Percentiles rank a stretch among this genome's conserved stretches.
Conservation (phyloP, 2,888 invertebrate species). For the Mythimna impura region DNA sequence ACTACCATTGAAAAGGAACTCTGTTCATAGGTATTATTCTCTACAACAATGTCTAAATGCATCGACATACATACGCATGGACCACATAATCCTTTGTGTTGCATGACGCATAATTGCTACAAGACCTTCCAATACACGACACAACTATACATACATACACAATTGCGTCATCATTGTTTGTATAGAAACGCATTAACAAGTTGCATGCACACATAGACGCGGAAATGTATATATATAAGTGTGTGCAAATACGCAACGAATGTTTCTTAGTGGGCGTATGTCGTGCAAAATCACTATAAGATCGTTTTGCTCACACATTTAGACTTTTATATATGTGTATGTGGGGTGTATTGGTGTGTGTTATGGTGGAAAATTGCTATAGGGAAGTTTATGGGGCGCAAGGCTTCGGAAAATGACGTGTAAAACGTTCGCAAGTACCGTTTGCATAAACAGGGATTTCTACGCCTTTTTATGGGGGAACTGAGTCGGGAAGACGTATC, state of each 20-base stretch:
- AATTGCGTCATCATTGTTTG: constrained; percentile 47
- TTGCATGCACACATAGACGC: constrained; percentile 9
- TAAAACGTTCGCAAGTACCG: constrained; percentile 60
- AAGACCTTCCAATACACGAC: constrained; percentile 22
- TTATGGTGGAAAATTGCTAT: constrained; percentile 68
- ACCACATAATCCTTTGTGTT: constrained; percentile 8
- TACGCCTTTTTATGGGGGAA: constrained; percentile 51
- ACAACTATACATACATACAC: not conserved
- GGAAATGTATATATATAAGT: not conserved
- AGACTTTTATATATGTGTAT: constrained; percentile 7
- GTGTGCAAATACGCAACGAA: constrained; percentile 5
- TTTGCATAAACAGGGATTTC: constrained; percentile 62
- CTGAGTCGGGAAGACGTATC: constrained; percentile 31
- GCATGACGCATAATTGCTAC: constrained; percentile 43
- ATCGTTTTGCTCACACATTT: constrained; percentile 20
- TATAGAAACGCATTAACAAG: constrained; percentile 36
- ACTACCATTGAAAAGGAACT: not conserved
- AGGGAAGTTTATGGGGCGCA: constrained; percentile 60
- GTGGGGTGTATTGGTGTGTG: constrained; percentile 21
- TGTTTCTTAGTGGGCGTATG: constrained; percentile 14
- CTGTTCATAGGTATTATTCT: not conserved
- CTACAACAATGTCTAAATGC: constrained; percentile 1
- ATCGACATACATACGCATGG: constrained; percentile 2
- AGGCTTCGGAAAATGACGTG: constrained; percentile 66
- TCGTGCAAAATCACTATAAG: constrained; percentile 18